Evolutionary conservation across 1,140 invertebrate species (phyloP).

Genomic region (Achatina immaculata): DNA sequence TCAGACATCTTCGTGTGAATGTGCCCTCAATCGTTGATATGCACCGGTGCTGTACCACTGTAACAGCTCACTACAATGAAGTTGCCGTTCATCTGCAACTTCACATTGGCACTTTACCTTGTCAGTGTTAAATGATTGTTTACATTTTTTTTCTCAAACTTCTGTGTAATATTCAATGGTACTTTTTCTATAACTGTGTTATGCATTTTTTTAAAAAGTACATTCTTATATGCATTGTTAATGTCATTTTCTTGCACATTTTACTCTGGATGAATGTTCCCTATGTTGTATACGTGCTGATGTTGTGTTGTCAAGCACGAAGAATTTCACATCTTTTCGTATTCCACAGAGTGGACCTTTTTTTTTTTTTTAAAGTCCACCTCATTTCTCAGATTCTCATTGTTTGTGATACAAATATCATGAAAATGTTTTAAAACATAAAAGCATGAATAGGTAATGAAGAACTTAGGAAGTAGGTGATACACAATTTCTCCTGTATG

Average conservation of each 20-base stretch:
- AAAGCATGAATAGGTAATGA: too few species aligned
- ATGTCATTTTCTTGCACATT: neutral
- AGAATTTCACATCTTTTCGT: neutral
- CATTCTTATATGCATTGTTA: neutral
- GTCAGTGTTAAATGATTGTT: too few species aligned
- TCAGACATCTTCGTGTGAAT: neutral
- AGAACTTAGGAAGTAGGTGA: too few species aligned
- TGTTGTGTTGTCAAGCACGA: neutral
- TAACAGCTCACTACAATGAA: neutral
- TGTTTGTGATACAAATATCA: neutral
- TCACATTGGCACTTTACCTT: neutral
- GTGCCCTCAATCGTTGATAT: neutral
- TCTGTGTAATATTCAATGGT: neutral
- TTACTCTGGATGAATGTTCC: neutral
- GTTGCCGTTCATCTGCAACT: neutral
- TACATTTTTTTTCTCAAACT: neutral
- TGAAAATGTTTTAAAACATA: too few species aligned
- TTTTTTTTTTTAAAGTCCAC: neutral
- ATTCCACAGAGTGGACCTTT: neutral
- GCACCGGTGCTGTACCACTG: neutral
- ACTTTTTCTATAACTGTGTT: neutral
- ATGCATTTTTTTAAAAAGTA: slow-evolving; percentile 10
- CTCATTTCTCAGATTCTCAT: neutral
- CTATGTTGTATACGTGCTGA: neutral
- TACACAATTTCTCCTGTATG: too few species aligned